Percentiles rank a stretch among this genome's conserved stretches.
These are phyloP conservation scores for Styela clava DNA, from an alignment of 23 tunicate species.

Conservation along the genomic window DNA sequence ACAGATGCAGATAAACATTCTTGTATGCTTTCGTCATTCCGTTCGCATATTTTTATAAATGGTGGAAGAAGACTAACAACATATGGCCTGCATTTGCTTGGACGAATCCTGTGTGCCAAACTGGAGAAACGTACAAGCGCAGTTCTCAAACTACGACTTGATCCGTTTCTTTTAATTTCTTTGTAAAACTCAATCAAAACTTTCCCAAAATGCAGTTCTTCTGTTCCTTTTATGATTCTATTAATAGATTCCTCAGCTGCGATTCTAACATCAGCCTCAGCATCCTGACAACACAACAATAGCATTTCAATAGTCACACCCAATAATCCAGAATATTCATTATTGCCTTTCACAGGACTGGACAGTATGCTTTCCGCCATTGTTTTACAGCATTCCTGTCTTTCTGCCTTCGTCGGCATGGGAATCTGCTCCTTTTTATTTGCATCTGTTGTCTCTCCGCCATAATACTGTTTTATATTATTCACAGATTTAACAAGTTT, in stretches of 20 bases:
- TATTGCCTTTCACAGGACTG: background rate
- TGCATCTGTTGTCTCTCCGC: conserved; percentile 28
- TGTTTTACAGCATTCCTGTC: conserved; percentile 52
- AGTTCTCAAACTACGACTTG: conserved; percentile 47
- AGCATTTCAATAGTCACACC: conserved; percentile 66
- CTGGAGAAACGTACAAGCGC: conserved; percentile 56
- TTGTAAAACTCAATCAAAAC: conserved; percentile 75
- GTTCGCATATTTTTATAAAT: conserved; percentile 49
- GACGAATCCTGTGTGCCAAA: conserved; percentile 59
- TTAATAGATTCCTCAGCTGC: conserved; percentile 75
- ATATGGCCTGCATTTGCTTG: conserved; percentile 76
- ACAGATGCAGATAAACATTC: conserved; percentile 52
- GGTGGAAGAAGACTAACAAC: conserved; percentile 70
- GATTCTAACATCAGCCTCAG: conserved; percentile 78
- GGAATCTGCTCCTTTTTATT: conserved; percentile 12
- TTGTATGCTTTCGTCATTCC: conserved; percentile 73
- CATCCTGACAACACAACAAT: conserved; percentile 65
- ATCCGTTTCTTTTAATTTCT: conserved; percentile 84
- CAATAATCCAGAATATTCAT: conserved; percentile 9
- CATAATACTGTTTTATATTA: conserved; percentile 67
- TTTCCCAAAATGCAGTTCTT: conserved; percentile 38
- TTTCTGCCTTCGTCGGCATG: conserved; percentile 39
- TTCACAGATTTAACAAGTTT: conserved; percentile 67
- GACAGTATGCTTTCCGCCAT: conserved; percentile 40
- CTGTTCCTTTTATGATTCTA: conserved; percentile 52